Evolutionary conservation across 2,797 vertebrate genomes (phyloP).

Genomic region (Chloroceryle inda): DNA sequence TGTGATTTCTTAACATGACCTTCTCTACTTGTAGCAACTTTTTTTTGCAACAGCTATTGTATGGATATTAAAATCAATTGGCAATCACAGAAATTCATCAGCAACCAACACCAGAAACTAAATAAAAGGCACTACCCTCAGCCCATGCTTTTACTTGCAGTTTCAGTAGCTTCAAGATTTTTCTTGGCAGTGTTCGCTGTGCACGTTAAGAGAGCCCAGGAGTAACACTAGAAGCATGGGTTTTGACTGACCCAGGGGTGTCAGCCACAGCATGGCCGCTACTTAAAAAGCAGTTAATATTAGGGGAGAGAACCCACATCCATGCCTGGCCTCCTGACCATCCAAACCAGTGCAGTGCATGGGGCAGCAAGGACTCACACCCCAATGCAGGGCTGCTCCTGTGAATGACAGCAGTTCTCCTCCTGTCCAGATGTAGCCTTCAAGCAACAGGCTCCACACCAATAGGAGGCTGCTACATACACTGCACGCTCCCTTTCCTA

Average conservation of each 20-base stretch:
- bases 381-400: background rate
- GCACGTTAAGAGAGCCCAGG: background rate
- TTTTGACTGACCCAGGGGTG: background rate
- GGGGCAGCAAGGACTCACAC: rapidly evolving
- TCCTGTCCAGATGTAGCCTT: background rate
- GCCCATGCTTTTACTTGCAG: background rate
- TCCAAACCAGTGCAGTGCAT: rapidly evolving
- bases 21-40: background rate
- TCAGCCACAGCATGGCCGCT: background rate
- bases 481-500: rapidly evolving
- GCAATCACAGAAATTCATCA: background rate
- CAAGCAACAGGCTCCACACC: background rate
- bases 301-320: rapidly evolving
- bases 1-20: background rate
- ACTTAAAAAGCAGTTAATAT: background rate
- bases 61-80: background rate
- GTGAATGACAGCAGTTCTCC: rapidly evolving
- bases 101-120: background rate
- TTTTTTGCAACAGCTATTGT: background rate
- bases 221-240: background rate
- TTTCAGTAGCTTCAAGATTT: background rate
- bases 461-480: background rate
- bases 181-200: background rate
- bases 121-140: background rate
- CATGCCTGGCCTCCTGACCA: background rate